Percentiles rank a stretch among this genome's conserved stretches.
These are phyloP conservation scores for Amblyornis subalaris DNA, from an alignment of 2,113 vertebrate species.

Conservation along the genomic window DNA sequence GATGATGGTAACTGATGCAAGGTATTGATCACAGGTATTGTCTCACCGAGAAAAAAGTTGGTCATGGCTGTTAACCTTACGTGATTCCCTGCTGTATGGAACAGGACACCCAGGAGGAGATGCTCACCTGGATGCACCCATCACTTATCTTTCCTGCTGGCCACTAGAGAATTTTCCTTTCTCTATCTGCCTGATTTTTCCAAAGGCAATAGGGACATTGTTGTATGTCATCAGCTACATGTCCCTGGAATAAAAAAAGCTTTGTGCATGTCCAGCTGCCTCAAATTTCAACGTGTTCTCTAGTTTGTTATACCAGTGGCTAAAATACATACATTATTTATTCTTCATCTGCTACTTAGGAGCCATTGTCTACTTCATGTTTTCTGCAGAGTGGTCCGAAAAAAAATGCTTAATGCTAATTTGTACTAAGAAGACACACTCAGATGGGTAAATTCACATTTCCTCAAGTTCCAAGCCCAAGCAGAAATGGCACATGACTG, in stretches of 20 bases:
- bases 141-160: neutral
- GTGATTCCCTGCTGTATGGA: neutral
- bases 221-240: neutral
- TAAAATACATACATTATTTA: neutral
- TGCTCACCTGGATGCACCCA: neutral
- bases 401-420: neutral
- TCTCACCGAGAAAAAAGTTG: neutral
- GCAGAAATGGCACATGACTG: neutral
- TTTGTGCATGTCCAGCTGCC: neutral
- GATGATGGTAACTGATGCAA: neutral
- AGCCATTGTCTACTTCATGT: neutral
- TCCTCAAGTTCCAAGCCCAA: neutral
- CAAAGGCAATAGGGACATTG: neutral
- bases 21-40: neutral
- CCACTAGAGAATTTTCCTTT: neutral
- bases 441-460: neutral
- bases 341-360: neutral
- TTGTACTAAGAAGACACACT: neutral
- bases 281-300: neutral
- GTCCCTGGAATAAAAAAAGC: neutral
- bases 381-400: neutral
- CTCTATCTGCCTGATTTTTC: neutral
- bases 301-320: neutral
- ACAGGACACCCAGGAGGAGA: neutral
- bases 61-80: rapidly evolving